Base-by-base conservation (phyloP, 2,888 invertebrate species). In the Morpho achilles region DNA sequence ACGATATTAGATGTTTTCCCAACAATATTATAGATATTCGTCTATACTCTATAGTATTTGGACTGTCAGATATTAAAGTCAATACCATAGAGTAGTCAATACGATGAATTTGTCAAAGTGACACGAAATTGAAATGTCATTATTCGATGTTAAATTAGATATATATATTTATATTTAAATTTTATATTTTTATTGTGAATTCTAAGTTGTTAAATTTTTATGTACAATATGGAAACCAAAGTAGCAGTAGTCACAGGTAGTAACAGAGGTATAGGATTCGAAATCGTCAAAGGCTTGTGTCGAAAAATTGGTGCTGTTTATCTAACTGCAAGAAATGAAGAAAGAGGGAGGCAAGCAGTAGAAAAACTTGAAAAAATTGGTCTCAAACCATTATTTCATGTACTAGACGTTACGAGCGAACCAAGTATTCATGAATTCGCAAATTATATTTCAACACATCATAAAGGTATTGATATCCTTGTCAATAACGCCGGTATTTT, bases 401-500 rank as follows among this genome's bases (percentile, higher is more conserved):
- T 93, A 66, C 83, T 96, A 65, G 96, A 96, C 74, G 92, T 96
- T 62, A 93, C 92, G 52, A 91, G 93, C 70, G 87, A 91, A 69
- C 80, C 85, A 7, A 95, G 95, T 73, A 85, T 95, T 60, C 80
- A 90, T 64, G 83, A 78, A 23, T 93, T 96, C 65, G 89, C 89
- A 46, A 83, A 92, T 61, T 91, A 92, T 73, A 82, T 96, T 60
- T 82, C 92, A 68, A 81, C 86, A 59, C 92, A 91, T 60, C 91
- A 95, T 77, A 92, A 92, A 41, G 94, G 95, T 23, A 85, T 96
- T 59, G 95, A 96, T 81, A 82, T 96, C 63, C 87, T 96, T 53
- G 92, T 96, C 64, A 96, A 96, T 80, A 96, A 96, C 84, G 96
- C 96, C 69, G 95, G 93, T 39, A 93, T 95, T 68, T 93, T 94